Conservation (phyloP, 2,888 invertebrate genomes). For the Diarsia brunnea region DNA sequence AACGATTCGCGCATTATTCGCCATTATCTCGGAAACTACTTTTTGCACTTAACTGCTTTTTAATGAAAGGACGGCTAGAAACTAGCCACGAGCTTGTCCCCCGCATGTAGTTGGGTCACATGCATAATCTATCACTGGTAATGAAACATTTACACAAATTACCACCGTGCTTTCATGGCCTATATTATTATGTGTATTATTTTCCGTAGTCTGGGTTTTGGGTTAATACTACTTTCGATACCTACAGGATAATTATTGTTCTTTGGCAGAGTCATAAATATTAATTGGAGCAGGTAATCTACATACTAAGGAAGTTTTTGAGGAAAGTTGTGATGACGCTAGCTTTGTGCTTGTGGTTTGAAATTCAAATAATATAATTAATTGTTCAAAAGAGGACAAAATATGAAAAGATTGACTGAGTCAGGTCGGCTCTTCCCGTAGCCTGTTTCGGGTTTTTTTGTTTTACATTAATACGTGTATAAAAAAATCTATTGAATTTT, state of each 20-base stretch:
- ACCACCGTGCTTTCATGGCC: not conserved
- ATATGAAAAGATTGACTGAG: not conserved
- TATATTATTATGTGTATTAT: not conserved
- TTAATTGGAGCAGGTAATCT: not conserved
- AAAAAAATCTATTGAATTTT: no score
- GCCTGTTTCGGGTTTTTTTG: not conserved
- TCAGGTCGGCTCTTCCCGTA: not conserved
- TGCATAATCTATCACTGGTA: not conserved
- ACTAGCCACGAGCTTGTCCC: no score
- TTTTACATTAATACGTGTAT: no score
- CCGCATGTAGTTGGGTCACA: no score
- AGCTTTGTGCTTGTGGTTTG: not conserved
- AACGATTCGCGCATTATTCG: no score
- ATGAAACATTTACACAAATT: not conserved
- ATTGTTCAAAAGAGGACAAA: slow-evolving; percentile 2
- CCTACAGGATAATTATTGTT: not conserved
- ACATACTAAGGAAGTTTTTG: not conserved
- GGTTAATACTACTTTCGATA: not conserved
- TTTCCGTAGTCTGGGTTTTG: not conserved
- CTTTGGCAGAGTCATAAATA: not conserved
- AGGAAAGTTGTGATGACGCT: not conserved
- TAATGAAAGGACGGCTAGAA: no score
- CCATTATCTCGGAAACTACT: no score
- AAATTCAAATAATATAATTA: no score
- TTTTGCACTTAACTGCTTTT: no score